Evolutionary conservation across 23 tunicate genomes (phyloP), one percentile per base, ranked within the genome.

Genomic region (Phallusia fumigata): DNA sequence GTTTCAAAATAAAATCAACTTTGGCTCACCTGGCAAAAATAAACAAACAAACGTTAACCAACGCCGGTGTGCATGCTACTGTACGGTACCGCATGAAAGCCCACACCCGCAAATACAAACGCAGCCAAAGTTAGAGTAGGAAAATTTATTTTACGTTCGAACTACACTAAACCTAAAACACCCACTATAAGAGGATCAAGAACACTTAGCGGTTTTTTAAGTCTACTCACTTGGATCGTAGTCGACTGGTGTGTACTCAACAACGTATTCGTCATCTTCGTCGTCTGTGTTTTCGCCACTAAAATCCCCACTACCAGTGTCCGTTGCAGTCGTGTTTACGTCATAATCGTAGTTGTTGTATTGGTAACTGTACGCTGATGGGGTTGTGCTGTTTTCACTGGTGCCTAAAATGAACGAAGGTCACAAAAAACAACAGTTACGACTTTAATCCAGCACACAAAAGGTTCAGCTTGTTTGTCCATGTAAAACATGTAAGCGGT

Each of bases 191-290:
- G 47, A 40, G 47, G 47, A 5, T 40, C 10, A 40, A 40, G 47
- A 40, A 40, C 47, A 40, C 47, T 40, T 40, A 40, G 8, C 47
- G 47, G 47, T 40, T 5, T 5, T 10, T 10, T 1, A 6, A 58
- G 15, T 58, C 2, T 58, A 58, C 69, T 16, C 69, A 58, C 69
- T 58, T 58, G 69, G 69, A 58, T 58, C 69, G 69, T 58, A 58
- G 28, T 58, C 69, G 69, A 58, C 69, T 6, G 69, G 69, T 58
- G 69, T 58, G 28, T 58, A 58, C 69, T 58, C 69, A 24, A 58
- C 1, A 3, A 24, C 26, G 69, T 58, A 58, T 58, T 58, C 69
- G 69, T 58, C 69, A 58, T 58, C 69, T 58, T 58, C 69, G 28
- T 58, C 69, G 69, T 58, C 69, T 13, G 69, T 58, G 69, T 58